Evolutionary conservation across 53 echinoderm and acorn worm species (phyloP).

Genomic region (Arbacia lixula): DNA sequence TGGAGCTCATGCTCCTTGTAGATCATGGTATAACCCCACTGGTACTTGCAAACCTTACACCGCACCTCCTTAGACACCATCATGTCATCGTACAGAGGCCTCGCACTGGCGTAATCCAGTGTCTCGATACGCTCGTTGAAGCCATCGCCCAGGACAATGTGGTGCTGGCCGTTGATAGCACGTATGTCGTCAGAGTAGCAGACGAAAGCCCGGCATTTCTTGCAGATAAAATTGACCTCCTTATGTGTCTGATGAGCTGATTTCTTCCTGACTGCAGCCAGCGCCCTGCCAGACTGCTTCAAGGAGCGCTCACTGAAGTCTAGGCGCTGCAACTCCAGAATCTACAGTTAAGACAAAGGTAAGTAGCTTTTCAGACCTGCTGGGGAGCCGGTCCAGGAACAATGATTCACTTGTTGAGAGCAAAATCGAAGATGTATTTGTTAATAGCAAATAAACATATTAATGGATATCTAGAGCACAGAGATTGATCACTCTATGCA

Average conservation of each 20-base stretch:
- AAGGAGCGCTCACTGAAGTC: not conserved
- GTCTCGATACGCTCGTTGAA: not conserved
- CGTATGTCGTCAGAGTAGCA: constrained; percentile 43
- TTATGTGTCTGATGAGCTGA: not conserved
- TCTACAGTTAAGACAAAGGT: not conserved
- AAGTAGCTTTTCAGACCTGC: not conserved
- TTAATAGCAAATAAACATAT: not conserved
- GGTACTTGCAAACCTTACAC: constrained; percentile 14
- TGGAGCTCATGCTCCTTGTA: constrained; percentile 34
- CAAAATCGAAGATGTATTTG: not conserved
- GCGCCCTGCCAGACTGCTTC: not conserved
- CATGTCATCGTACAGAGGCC: not conserved
- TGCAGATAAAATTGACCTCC: constrained; percentile 23
- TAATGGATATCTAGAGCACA: too few relatives aligned
- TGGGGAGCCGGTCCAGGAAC: not conserved
- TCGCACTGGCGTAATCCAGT: not conserved
- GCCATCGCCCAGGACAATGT: not conserved
- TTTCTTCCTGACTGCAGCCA: not conserved
- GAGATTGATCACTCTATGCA: too few relatives aligned
- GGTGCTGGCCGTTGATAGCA: constrained; percentile 30
- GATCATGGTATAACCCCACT: constrained; percentile 38
- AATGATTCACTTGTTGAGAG: not conserved
- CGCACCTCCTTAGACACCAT: not conserved
- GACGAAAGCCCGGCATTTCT: not conserved
- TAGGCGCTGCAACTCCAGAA: not conserved